Evolutionary conservation across 2,797 vertebrate species (phyloP), one percentile per base, ranked within the genome.

Genomic region (Enteromius trimaculatus): DNA sequence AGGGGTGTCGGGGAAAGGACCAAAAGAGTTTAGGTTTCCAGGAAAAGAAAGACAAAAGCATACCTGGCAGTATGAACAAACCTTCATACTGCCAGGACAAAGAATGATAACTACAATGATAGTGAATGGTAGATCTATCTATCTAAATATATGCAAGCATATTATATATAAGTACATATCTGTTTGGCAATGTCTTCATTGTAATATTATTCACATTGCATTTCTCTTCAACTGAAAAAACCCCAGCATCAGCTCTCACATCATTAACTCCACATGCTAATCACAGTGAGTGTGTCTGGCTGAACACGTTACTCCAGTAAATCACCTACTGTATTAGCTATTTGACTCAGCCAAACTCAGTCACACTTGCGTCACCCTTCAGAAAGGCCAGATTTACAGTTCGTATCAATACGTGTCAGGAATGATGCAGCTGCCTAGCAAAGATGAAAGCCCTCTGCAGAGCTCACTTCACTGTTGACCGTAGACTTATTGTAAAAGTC

Each of bases 291-390:
- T 19, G 16, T 6, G 60, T 42, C 31, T n/a, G 58, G 19, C 37
- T 71, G 3, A 60, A 44, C 23, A 14, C 6, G 51, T 23, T 23
- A 51, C 6, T 7, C 44, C 71, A 39, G 21, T 60, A 66, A 78
- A 80, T 70, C 80, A 23, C 42, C 47, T 49, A 53, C 76, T 83
- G 81, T 71, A 65, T 74, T 74, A 66, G 39, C 69, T 71, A 17
- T 53, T 80, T 51, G 64, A 29, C 72, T 81, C 42, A 81, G 21
- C 13, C 23, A 5, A 68, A 53, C 69, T 71, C 39, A 1, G 37
- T 76, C 71, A 76, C 78, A 77, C 79, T 81, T 77, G 62, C 58
- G 72, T 81, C 72, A 85, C 71, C 77, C 51, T 1, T 1, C 53
- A 62, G 49, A 31, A 74, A 65, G 47, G 77, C 10, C 17, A 76